Evolutionary conservation across 2,797 vertebrate species (phyloP).

Genomic region (Enteromius unitaeniatus): DNA sequence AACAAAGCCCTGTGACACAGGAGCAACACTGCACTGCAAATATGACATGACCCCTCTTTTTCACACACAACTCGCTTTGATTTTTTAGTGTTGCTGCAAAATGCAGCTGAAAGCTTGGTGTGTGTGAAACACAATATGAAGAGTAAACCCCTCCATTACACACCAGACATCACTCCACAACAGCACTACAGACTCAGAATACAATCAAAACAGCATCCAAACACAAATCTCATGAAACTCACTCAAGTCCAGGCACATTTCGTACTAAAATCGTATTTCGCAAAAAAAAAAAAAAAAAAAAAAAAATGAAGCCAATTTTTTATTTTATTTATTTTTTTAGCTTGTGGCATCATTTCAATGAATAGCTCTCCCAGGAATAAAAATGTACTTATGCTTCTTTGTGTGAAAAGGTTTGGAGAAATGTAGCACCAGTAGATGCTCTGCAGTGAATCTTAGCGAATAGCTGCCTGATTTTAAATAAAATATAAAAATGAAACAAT

Average conservation of each 20-base stretch:
- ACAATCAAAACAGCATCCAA: neutral
- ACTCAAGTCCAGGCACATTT: neutral
- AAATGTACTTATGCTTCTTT: neutral
- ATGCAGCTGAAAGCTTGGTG: neutral
- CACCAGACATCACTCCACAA: neutral
- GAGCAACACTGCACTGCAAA: constrained; percentile 20
- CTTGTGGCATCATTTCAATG: neutral
- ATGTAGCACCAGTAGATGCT: neutral
- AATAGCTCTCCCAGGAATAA: neutral
- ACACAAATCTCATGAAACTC: neutral
- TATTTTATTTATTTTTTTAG: too few species aligned
- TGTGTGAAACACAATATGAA: neutral
- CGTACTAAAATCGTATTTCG: neutral
- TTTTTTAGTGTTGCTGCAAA: neutral
- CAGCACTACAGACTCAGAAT: neutral
- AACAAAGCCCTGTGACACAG: constrained; percentile 3
- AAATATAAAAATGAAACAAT: too few species aligned
- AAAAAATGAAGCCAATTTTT: neutral
- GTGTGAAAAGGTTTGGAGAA: neutral
- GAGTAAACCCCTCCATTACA: neutral
- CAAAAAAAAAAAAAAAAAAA: too few species aligned
- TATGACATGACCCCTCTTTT: neutral
- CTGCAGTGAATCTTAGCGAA: neutral
- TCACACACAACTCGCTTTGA: neutral
- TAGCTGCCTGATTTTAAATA: too few species aligned